Evolutionary conservation across 2,113 vertebrate species (phyloP).

Genomic region (Aleadryas rufinucha): DNA sequence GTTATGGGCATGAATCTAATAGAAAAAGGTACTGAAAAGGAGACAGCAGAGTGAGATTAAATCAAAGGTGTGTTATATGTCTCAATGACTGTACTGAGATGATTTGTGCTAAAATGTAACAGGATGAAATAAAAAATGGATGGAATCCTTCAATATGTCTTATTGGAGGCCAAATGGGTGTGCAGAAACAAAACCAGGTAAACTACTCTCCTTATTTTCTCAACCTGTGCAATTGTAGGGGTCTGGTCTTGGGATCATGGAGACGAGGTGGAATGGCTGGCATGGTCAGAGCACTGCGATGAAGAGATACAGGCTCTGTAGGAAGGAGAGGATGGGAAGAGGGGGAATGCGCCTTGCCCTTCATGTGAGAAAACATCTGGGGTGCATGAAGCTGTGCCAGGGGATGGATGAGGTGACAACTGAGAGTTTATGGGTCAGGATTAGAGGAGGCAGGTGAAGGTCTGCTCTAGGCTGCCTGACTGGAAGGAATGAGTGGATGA

Average conservation of each 20-base stretch:
- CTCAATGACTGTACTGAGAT: background rate
- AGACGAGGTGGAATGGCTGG: background rate
- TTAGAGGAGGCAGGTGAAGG: background rate
- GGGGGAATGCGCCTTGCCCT: background rate
- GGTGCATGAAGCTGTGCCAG: background rate
- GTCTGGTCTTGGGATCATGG: background rate
- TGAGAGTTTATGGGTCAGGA: background rate
- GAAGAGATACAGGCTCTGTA: background rate
- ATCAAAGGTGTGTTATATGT: background rate
- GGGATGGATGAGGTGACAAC: background rate
- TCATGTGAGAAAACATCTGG: background rate
- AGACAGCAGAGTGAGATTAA: background rate
- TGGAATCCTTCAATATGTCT: background rate
- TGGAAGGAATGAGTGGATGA: background rate
- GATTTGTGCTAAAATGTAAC: background rate
- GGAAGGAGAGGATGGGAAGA: background rate
- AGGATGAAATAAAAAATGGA: background rate
- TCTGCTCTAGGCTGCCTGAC: background rate
- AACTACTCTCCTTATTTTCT: background rate
- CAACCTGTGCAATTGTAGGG: background rate
- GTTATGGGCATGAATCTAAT: background rate
- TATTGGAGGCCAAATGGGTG: background rate
- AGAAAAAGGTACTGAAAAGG: background rate
- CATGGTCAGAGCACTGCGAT: accelerated
- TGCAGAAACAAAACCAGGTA: background rate